Evolutionary conservation across 1,140 invertebrate genomes (phyloP), one percentile per base, ranked within the genome.

Genomic region (Cyclargus thomasi): DNA sequence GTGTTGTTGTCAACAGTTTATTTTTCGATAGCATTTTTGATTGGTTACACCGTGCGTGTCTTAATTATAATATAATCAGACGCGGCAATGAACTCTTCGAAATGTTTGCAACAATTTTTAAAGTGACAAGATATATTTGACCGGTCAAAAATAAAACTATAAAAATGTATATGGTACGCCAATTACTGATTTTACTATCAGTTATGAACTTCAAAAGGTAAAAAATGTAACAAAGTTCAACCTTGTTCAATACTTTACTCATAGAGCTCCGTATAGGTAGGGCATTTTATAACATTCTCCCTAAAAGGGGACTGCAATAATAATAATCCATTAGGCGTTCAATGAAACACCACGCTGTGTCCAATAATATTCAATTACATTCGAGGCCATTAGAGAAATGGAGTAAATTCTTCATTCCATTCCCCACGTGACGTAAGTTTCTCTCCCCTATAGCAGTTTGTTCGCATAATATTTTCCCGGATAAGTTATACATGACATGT

Each of bases 291-390:
- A 47, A 21, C 55, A 59, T 59, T 10, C 7, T 20, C 55, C 55
- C 18, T 59, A 59, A 21, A 59, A 59, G 55, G 55, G 53, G 55
- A 21, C 20, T 59, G 55, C 20, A 59, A 59, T 55, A 55, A 20
- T 59, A 11, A 6, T 59, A 18, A 59, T 20, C 55, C 55, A 59
- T 59, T 59, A 59, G 55, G 3, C 55, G 55, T 59, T 59, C 55
- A 59, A 59, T 59, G 55, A 11, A 20, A 59, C 10, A 59, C 21
- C 55, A 59, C 55, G 55, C 55, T 59, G 55, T 55, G 53, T 59
- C 55, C 55, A 59, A 59, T 59, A 59, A 11, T 59, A 59, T 59
- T 59, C 55, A 59, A 59, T 59, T 59, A 59, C 55, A 59, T 59
- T 59, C 1, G 55, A 59, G 18, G 20, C 55, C 55, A 59, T 59